Percentiles rank a stretch among this genome's conserved stretches.
These are phyloP conservation scores for Acromyrmex heyeri DNA, from an alignment of 1,140 invertebrate species.

Conservation along the genomic window DNA sequence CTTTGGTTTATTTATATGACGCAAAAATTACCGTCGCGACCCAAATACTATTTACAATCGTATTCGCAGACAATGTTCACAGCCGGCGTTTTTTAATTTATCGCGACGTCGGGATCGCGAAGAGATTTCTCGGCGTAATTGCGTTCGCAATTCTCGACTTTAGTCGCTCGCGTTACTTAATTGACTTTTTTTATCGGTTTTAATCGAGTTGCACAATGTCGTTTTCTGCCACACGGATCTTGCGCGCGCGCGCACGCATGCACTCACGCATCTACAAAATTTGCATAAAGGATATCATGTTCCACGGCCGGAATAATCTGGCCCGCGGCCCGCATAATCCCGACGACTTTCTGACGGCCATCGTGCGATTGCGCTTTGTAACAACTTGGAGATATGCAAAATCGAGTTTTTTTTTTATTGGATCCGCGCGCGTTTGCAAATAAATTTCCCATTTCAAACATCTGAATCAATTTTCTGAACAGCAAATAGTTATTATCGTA, in stretches of 20 bases:
- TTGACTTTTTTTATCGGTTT: slow-evolving; percentile 51
- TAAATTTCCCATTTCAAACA: slow-evolving; percentile 18
- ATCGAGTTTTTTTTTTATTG: slow-evolving; percentile 33
- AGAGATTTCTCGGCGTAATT: slow-evolving; percentile 54
- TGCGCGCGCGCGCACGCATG: neutral
- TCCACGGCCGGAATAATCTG: slow-evolving; percentile 50
- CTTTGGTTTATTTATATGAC: slow-evolving; percentile 8
- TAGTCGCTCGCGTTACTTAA: slow-evolving; percentile 49
- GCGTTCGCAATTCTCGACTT: slow-evolving; percentile 39
- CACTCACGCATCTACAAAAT: slow-evolving; percentile 49
- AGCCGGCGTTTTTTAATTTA: slow-evolving; percentile 46
- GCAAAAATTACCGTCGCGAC: neutral
- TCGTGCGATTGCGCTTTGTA: slow-evolving; percentile 40
- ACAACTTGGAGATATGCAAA: slow-evolving; percentile 30
- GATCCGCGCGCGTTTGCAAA: neutral
- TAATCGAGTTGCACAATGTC: slow-evolving; percentile 50
- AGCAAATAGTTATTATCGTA: neutral
- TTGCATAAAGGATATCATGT: slow-evolving; percentile 61
- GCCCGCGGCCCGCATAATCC: slow-evolving; percentile 54
- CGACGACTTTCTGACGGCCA: slow-evolving; percentile 27
- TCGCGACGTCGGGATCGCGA: slow-evolving; percentile 46
- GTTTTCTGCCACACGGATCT: slow-evolving; percentile 23
- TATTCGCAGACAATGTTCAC: slow-evolving; percentile 34
- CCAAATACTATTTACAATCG: slow-evolving; percentile 44
- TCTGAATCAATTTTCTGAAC: neutral